A percentile compares a stretch with the other conserved stretches of the same genome.
phyloP scores from a whole-genome alignment of 2,113 vertebrate species.

The Thalassarche chlororhynchos region DNA sequence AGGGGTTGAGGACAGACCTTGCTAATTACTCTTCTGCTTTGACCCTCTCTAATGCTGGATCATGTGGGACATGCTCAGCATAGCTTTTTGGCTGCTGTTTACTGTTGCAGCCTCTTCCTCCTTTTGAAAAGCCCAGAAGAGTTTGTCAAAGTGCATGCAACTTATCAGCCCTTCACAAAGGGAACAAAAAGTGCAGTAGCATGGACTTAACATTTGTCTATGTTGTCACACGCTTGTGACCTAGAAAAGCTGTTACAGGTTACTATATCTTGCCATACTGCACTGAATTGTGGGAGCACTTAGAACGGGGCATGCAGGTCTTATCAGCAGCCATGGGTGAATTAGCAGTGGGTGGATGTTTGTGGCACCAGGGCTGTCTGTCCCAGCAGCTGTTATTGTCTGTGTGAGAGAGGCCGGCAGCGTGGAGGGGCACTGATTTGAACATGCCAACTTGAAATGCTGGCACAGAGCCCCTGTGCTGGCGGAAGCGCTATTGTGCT shows the following conservation, averaged over 20 bases:
- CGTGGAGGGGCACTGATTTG: neutral
- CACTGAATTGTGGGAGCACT: neutral
- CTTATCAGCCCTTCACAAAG: neutral
- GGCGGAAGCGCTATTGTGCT: neutral
- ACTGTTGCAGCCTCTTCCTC: neutral
- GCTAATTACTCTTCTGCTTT: neutral
- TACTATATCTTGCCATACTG: rapidly evolving
- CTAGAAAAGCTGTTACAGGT: neutral
- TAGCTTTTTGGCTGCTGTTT: neutral
- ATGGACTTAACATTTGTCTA: rapidly evolving
- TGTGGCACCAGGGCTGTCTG: neutral
- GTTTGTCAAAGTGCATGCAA: neutral
- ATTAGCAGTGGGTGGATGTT: neutral
- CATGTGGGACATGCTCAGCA: neutral
- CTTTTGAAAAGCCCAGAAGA: neutral
- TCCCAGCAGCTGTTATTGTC: neutral
- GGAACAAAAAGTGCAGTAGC: neutral
- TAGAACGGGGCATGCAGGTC: rapidly evolving
- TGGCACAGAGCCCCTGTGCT: neutral
- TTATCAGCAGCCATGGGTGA: neutral
- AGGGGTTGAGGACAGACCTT: neutral
- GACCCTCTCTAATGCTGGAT: neutral
- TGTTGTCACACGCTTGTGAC: neutral
- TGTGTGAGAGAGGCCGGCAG: neutral
- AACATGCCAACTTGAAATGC: neutral